A percentile compares a stretch with the other conserved stretches of the same genome.
Evolutionary conservation across 2,888 invertebrate species (phyloP).

Genomic region (Latrodectus elegans): DNA sequence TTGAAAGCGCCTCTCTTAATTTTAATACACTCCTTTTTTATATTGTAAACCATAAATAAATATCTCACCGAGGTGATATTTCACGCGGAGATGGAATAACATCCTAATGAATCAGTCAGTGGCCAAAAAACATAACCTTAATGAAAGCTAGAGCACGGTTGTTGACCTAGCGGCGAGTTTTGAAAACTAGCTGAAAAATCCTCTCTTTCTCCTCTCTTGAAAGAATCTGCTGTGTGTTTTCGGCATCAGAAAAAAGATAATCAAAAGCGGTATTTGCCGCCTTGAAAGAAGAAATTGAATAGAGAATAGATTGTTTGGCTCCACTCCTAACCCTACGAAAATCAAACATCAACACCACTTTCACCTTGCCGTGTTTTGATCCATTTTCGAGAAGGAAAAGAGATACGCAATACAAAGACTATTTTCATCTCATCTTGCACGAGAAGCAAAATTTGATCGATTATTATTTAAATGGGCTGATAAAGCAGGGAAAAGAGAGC

Average conservation of each 20-base stretch:
- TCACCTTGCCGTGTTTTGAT: not conserved
- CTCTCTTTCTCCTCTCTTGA: not conserved
- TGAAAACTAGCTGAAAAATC: not conserved
- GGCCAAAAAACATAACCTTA: not conserved
- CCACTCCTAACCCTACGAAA: not conserved
- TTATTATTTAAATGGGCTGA: too few species aligned
- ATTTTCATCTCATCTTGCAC: too few species aligned
- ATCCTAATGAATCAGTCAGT: constrained; percentile 18
- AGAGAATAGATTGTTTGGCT: not conserved
- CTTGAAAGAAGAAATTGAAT: not conserved
- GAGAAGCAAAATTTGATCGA: too few species aligned
- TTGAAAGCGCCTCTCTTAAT: too few species aligned
- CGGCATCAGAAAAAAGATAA: constrained; percentile 1
- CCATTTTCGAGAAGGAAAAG: not conserved
- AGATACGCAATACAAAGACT: too few species aligned
- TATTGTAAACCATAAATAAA: not conserved
- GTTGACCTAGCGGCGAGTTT: constrained; percentile 31
- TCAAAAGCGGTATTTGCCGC: not conserved
- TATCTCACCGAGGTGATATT: not conserved
- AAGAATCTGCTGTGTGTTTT: constrained; percentile 8
- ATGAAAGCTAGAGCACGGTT: not conserved
- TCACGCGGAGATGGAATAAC: not conserved
- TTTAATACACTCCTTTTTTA: too few species aligned
- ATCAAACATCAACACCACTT: not conserved
- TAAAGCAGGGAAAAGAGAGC: too few species aligned